Base-by-base conservation (phyloP, 2,888 invertebrate genomes). In the Eurytoma californica region DNA sequence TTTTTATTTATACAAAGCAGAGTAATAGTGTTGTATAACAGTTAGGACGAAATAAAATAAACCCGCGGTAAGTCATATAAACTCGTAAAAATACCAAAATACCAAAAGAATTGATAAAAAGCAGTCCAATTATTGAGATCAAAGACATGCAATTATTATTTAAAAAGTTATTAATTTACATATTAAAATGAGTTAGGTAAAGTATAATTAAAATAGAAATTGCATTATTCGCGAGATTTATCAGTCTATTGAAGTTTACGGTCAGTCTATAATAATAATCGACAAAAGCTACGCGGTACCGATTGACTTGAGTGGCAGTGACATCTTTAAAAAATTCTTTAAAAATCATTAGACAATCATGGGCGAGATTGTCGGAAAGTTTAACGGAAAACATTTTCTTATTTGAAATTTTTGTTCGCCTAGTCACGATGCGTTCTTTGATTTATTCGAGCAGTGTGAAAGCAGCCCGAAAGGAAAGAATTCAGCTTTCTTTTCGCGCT, bases 241-340 rank as follows among this genome's bases (percentile, higher is more conserved):
- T 65, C 77, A 77, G 72, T 72, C 77, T 77, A 57, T 66, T 9
- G 47, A 58, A 30, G 53, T 39, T 70, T 69, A 63, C 57, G 30
- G 61, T 76, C 68, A 76, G 75, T 76, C 68, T 68, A 61, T 55
- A 53, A 63, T 55, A 53, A 63, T 68, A 30, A 47, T 47, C n/a
- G 49, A 65, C n/a, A 63, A 18, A 14, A 28, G n/a, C 63, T 72
- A 57, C 39, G 57, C 16, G 51, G 16, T 28, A 13, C n/a, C 61
- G 51, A 63, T 63, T 63, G 63, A 63, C 30, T 30, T 53, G 61
- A n/a, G 14, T 49, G 16, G 24, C 16, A 60, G 24, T 60, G 60
- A 49, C 24, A 24, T 61, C 7, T 24, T 18, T n/a, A 53, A 20
- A 70, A 16, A 67, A 69, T 24, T 24, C 24, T 24, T 24, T 2